A percentile compares a stretch with the other conserved stretches of the same genome.
These are phyloP conservation scores for Athripsodes cinereus DNA, from an alignment of 2,888 invertebrate species.

Conservation along the genomic window DNA sequence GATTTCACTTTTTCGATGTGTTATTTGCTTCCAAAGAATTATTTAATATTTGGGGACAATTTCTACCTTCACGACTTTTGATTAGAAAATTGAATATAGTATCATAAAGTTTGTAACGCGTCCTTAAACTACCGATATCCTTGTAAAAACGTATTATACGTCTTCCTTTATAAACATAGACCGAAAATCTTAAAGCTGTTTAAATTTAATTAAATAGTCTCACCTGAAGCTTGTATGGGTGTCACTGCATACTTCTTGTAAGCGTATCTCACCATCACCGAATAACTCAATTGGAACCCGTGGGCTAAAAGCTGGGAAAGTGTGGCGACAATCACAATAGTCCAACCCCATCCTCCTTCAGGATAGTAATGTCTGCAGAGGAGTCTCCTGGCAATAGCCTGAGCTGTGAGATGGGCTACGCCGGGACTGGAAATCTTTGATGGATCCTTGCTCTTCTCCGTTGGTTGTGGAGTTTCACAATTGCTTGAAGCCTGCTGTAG, in stretches of 20 bases:
- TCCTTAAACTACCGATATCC: too few relatives aligned
- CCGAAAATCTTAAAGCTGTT: too few relatives aligned
- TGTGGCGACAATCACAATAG: constrained; percentile 66
- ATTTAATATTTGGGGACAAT: too few relatives aligned
- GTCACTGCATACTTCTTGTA: constrained; percentile 56
- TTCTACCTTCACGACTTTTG: too few relatives aligned
- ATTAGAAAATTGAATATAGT: too few relatives aligned
- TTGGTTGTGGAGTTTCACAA: background rate
- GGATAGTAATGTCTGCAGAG: constrained; percentile 75
- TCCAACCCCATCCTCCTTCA: constrained; percentile 85
- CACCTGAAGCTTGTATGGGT: constrained; percentile 60
- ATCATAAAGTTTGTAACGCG: too few relatives aligned
- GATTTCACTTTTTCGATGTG: too few relatives aligned
- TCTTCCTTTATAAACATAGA: too few relatives aligned
- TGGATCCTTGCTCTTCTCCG: constrained; percentile 30
- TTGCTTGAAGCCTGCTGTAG: constrained; percentile 9
- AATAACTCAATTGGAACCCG: constrained; percentile 63
- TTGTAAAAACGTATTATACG: too few relatives aligned
- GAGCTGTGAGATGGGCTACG: constrained; percentile 40
- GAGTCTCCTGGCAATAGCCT: constrained; percentile 57
- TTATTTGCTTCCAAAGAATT: too few relatives aligned
- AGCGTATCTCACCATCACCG: constrained; percentile 58
- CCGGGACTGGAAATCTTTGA: constrained; percentile 4
- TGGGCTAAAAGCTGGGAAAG: constrained; percentile 68
- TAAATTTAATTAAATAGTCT: background rate